Percentiles rank a stretch among this genome's conserved stretches.
Evolutionary conservation across 2,888 invertebrate genomes (phyloP).

Genomic region (Sarcophaga variegata): DNA sequence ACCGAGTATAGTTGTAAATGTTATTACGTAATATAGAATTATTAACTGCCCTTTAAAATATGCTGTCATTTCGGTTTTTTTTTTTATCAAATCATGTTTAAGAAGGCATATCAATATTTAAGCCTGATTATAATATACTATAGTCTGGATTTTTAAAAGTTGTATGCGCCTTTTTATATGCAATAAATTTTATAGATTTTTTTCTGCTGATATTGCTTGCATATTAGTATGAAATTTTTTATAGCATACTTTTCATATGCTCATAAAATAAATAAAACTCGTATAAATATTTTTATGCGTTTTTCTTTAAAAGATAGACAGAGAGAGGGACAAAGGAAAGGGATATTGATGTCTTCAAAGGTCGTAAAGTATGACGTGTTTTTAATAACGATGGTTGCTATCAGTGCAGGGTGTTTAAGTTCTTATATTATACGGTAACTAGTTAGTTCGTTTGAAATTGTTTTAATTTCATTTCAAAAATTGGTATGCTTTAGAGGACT

Average conservation of each 20-base stretch:
- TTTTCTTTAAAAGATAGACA: no score
- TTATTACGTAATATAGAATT: no score
- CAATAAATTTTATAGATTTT: conserved; percentile 48
- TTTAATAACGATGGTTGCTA: background rate
- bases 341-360: background rate
- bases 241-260: conserved; percentile 43
- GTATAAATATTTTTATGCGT: conserved; percentile 46
- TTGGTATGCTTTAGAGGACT: no score
- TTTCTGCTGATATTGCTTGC: background rate
- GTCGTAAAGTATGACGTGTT: conserved; percentile 45
- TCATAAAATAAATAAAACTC: conserved; percentile 53
- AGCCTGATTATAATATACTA: no score
- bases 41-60: no score
- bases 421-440: no score
- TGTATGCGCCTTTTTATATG: conserved; percentile 15
- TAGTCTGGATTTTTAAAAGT: conserved; percentile 6
- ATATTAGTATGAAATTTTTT: conserved; percentile 23
- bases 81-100: background rate
- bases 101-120: no score
- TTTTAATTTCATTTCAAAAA: no score
- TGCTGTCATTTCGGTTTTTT: background rate
- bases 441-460: no score
- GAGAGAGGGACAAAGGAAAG: no score
- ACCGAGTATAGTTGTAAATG: no score
- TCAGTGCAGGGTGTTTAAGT: no score